Evolutionary conservation across 1,140 invertebrate genomes (phyloP), one percentile per base, ranked within the genome.

Genomic region (Venustaconcha ellipsiformis): DNA sequence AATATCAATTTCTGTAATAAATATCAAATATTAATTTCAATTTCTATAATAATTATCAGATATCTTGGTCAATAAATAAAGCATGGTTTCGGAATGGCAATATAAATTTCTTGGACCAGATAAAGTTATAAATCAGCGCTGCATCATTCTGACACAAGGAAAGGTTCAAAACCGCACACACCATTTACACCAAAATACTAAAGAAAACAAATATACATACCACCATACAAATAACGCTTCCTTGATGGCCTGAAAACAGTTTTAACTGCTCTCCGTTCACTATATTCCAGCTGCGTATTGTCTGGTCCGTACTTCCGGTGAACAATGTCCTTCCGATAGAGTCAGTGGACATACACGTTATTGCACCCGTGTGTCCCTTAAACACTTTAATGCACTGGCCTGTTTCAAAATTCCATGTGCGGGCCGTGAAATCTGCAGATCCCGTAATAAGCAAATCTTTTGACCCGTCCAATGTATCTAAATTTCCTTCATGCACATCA

Each of bases 331-430:
- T 80, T 5, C 89, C 91, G 12, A 81, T 70, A 1, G 82, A 70
- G 78, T 92, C 92, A 0, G 88, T 89, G 5, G 88, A 88, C 87
- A 92, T 88, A 78, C 90, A 91, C 30, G 91, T 91, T 30, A 92
- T 86, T 15, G 91, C 89, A 1, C 88, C 90, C 13, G 83, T 90
- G 78, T 92, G 92, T 6, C 78, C 78, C 72, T 89, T 87, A 79
- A 90, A 89, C 11, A 91, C 89, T 75, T 90, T 88, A 14, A 92
- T 67, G 72, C 86, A 86, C 72, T 88, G 84, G 13, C 90, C 91
- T 14, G 88, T 89, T 64, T 91, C 89, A 59, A 92, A 88, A 68
- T 90, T 90, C 92, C 92, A 92, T 14, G 90, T 88, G 26, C 89
- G 82, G 18, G 91, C 91, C 0, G 91, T 90, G 63, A 85, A 89